Evolutionary conservation across 2,888 invertebrate genomes (phyloP).

Genomic region (Agriopis aurantiaria): DNA sequence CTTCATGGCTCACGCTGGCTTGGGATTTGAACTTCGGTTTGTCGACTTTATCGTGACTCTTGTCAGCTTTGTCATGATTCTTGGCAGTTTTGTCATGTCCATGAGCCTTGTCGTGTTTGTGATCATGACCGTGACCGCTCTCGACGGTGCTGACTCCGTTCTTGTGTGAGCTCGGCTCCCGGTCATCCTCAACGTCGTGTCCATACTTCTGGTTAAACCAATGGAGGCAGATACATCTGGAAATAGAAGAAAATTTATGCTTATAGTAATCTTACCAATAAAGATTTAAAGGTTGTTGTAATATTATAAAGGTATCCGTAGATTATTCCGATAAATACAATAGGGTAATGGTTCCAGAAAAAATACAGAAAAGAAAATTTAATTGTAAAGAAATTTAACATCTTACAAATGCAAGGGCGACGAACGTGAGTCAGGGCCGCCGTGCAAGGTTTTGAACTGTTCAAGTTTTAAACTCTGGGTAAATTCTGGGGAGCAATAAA

Average conservation of each 20-base stretch:
- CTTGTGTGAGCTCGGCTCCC: conserved; percentile 77
- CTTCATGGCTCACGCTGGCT: conserved; percentile 84
- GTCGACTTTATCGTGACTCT: conserved; percentile 32
- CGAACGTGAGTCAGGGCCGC: no score
- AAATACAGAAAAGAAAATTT: no score
- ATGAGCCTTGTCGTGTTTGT: conserved; percentile 42
- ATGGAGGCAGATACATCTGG: conserved; percentile 89
- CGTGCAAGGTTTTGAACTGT: no score
- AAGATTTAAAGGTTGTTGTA: background rate
- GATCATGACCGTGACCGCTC: conserved; percentile 59
- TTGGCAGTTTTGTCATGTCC: conserved; percentile 41
- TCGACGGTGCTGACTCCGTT: conserved; percentile 82
- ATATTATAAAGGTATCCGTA: no score
- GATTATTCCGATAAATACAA: no score
- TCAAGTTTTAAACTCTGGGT: no score
- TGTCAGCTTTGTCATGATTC: conserved; percentile 15
- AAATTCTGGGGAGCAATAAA: no score
- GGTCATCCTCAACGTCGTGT: conserved; percentile 74
- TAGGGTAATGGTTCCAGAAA: no score
- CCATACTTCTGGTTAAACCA: conserved; percentile 84
- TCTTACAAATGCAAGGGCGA: no score
- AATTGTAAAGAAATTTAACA: no score
- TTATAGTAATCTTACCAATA: background rate
- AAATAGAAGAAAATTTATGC: conserved; percentile 1
- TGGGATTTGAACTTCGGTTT: conserved; percentile 73